Percentiles rank a stretch among this genome's conserved stretches.
These are phyloP conservation scores for Typhlomys cinereus DNA, from an alignment of 2,113 vertebrate species.

Conservation along the genomic window DNA sequence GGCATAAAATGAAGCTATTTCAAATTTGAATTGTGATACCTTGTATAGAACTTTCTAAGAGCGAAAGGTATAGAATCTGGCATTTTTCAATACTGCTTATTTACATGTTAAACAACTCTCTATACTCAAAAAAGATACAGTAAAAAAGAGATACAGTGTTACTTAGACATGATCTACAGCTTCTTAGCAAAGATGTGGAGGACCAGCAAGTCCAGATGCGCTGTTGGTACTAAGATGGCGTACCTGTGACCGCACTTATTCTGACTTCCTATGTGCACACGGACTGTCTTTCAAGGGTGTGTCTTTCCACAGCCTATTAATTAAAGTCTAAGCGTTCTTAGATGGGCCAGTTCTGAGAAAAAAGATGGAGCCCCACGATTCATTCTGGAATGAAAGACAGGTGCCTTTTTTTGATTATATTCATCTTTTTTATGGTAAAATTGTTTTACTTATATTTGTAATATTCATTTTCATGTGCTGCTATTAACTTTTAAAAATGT, in stretches of 20 bases:
- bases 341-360: neutral
- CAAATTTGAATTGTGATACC: conserved; percentile 15
- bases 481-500: neutral
- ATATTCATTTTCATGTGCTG: conserved; percentile 23
- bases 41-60: conserved; percentile 22
- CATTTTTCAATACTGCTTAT: neutral
- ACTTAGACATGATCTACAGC: neutral
- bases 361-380: neutral
- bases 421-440: conserved; percentile 31
- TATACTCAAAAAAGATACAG: neutral
- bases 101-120: neutral
- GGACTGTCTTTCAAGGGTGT: neutral
- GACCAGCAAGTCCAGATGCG: neutral
- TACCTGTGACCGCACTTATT: neutral
- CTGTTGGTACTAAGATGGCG: neutral
- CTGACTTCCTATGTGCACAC: neutral
- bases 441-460: conserved; percentile 26
- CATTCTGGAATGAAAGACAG: conserved; percentile 13
- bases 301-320: neutral
- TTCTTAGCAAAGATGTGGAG: neutral
- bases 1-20: neutral
- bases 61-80: neutral
- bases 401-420: neutral
- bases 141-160: neutral
- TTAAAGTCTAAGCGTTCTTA: neutral